A percentile compares a stretch with the other conserved stretches of the same genome.
Evolutionary conservation across 1,140 invertebrate genomes (phyloP).

Genomic region (Lucilia sericata): DNA sequence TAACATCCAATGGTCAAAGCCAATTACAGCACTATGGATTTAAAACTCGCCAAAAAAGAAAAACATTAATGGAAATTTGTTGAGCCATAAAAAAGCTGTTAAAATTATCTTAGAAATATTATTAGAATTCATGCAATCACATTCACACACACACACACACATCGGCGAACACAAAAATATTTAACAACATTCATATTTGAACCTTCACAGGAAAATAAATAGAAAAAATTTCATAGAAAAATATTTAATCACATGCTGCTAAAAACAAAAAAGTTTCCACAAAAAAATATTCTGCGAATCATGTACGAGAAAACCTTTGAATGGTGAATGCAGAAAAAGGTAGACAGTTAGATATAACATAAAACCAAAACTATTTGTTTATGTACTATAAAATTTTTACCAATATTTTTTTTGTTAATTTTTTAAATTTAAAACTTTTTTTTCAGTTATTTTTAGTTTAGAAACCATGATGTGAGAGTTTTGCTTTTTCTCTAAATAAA

Average conservation of each 20-base stretch:
- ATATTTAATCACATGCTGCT: conserved; percentile 20
- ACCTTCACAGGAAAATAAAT: not conserved
- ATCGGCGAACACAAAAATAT: no score
- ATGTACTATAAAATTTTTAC: no score
- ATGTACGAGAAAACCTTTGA: not conserved
- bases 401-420: not conserved
- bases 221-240: conserved; percentile 4
- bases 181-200: not conserved
- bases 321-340: not conserved
- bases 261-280: not conserved
- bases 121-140: no score
- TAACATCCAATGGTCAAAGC: no score
- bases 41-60: no score
- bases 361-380: not conserved
- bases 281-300: conserved; percentile 15
- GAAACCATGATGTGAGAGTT: not conserved
- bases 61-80: no score
- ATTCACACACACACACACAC: no score
- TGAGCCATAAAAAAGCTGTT: no score
- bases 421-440: not conserved
- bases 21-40: no score
- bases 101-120: no score
- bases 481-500: not conserved
- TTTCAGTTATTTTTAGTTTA: not conserved
- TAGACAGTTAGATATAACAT: not conserved